Conservation (phyloP, 2,797 vertebrate species). For the Carduelis carduelis region DNA sequence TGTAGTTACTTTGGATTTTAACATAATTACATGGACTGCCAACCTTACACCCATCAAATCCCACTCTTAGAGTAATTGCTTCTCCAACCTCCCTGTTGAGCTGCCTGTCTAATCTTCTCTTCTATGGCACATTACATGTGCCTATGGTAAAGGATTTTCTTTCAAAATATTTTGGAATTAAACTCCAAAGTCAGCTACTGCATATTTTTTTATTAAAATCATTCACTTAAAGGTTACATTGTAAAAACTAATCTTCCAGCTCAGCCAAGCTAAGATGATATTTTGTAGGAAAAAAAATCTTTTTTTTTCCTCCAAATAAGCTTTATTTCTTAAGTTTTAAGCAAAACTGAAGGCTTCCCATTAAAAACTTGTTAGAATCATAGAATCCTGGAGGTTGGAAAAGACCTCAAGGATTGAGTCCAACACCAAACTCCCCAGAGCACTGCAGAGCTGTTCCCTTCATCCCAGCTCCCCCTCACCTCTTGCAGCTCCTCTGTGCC, state of each 20-base stretch:
- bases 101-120: neutral
- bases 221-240: neutral
- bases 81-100: neutral
- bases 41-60: neutral
- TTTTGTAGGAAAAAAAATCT: neutral
- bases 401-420: neutral
- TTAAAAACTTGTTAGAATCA: neutral
- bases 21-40: neutral
- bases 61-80: conserved; percentile 1
- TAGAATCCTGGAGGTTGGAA: neutral
- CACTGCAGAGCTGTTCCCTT: neutral
- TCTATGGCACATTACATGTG: neutral
- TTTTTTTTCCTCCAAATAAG: neutral
- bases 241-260: neutral
- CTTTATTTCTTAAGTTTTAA: neutral
- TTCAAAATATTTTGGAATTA: neutral
- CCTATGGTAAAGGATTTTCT: neutral
- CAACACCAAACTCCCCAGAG: neutral
- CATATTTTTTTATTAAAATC: neutral
- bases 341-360: neutral
- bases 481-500: neutral
- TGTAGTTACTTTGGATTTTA: conserved; percentile 27
- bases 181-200: neutral
- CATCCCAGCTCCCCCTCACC: neutral
- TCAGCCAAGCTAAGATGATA: neutral